These are phyloP conservation scores for Spinus olivaceus DNA, from an alignment of 2,797 vertebrate species.

Conservation along the genomic window DNA sequence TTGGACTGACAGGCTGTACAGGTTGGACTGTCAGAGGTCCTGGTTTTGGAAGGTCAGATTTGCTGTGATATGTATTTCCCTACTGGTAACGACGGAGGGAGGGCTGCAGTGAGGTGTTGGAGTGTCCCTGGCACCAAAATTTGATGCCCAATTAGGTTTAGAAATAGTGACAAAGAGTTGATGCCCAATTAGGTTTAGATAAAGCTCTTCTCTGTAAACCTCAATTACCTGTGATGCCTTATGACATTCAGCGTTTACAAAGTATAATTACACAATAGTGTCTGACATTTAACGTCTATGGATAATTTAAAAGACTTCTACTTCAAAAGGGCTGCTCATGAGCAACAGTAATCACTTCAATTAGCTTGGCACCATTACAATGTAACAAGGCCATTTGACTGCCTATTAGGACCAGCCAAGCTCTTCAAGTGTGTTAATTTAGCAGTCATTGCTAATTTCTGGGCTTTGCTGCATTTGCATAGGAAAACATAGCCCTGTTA, in stretches of 20 bases:
- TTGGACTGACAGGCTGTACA: background rate
- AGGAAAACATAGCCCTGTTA: constrained; percentile 78
- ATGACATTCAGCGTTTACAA: constrained; percentile 85
- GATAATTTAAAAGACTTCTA: constrained; percentile 85
- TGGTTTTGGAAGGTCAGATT: constrained; percentile 33
- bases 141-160: constrained; percentile 83
- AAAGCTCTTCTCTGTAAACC: constrained; percentile 83
- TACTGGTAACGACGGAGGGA: constrained; percentile 4
- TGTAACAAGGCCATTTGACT: constrained; percentile 86
- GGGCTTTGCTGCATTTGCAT: constrained; percentile 80
- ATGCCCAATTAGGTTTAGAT: constrained; percentile 85
- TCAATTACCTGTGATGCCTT: constrained; percentile 86
- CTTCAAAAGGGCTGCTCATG: constrained; percentile 82
- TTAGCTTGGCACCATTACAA: constrained; percentile 87
- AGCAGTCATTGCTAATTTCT: constrained; percentile 85
- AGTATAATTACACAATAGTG: constrained; percentile 86
- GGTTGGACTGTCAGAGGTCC: background rate
- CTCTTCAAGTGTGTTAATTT: constrained; percentile 86
- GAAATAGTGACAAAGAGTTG: constrained; percentile 83
- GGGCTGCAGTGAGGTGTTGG: constrained; percentile 29
- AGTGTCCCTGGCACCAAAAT: constrained; percentile 76
- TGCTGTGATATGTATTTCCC: constrained; percentile 7
- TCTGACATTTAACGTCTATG: constrained; percentile 84
- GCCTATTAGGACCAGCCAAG: constrained; percentile 84
- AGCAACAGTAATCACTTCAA: constrained; percentile 87